These are phyloP conservation scores for Ptyas mucosa DNA, from an alignment of 2,113 vertebrate species.

Conservation along the genomic window DNA sequence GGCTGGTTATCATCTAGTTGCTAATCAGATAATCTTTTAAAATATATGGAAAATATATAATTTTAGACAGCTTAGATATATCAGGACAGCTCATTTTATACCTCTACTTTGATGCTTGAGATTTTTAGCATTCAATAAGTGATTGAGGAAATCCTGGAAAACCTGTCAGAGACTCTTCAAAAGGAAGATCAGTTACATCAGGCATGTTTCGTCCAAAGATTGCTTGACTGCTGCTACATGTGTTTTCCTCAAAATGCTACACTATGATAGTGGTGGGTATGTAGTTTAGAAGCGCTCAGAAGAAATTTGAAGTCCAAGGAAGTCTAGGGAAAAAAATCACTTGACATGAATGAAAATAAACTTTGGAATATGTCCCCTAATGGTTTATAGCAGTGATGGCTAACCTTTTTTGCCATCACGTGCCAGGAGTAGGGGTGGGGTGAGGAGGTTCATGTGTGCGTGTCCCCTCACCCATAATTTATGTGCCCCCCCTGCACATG, in stretches of 20 bases:
- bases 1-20: neutral
- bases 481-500: too few relatives aligned
- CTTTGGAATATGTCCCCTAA: neutral
- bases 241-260: neutral
- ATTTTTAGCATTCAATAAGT: neutral
- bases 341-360: neutral
- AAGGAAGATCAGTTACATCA: neutral
- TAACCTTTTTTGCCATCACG: too few relatives aligned
- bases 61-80: neutral
- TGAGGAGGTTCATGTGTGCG: too few relatives aligned
- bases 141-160: neutral
- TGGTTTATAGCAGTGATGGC: too few relatives aligned
- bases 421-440: too few relatives aligned
- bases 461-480: too few relatives aligned
- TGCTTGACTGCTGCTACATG: neutral
- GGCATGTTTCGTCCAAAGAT: neutral
- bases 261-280: neutral
- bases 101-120: conserved; percentile 2
- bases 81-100: neutral
- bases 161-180: conserved; percentile 1
- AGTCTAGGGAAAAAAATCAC: neutral
- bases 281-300: neutral
- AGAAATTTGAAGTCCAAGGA: neutral
- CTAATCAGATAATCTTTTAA: neutral
- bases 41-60: neutral